Percentiles rank a stretch among this genome's conserved stretches.
These are phyloP conservation scores for Crotalus tigris DNA, from an alignment of 2,113 vertebrate species.

Conservation along the genomic window DNA sequence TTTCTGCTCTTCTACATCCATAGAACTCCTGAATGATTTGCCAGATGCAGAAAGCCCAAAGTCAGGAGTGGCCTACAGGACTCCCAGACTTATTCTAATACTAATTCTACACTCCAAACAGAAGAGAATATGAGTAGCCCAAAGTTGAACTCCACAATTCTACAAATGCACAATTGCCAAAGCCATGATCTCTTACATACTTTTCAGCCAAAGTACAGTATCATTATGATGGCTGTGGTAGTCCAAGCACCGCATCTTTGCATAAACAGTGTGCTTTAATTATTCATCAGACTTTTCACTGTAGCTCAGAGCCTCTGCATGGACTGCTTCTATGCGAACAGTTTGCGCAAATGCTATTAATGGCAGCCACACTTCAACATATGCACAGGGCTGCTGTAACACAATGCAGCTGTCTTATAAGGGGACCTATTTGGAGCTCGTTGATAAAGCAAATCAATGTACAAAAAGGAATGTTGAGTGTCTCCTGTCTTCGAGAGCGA, in stretches of 20 bases:
- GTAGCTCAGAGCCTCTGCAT: neutral
- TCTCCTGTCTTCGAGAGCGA: constrained; percentile 28
- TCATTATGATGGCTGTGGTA: neutral
- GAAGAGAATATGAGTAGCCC: neutral
- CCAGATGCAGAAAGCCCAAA: neutral
- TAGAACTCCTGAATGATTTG: neutral
- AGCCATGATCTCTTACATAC: neutral
- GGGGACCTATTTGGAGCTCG: neutral
- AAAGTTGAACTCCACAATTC: neutral
- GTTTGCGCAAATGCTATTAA: constrained; percentile 16
- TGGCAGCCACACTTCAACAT: neutral
- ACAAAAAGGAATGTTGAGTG: neutral
- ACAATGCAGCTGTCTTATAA: neutral
- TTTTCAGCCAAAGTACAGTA: neutral
- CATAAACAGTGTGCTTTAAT: neutral
- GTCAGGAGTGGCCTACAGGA: neutral
- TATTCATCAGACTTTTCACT: neutral
- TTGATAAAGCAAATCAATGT: constrained; percentile 12
- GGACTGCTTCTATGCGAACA: constrained; percentile 13
- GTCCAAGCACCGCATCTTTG: neutral
- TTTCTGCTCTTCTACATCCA: neutral
- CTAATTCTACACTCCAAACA: neutral
- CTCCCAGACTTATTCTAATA: neutral
- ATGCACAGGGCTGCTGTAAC: constrained; percentile 41
- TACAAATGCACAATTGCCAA: neutral